Conservation (phyloP, 2,113 vertebrate genomes). For the Pterocles burchelli region DNA sequence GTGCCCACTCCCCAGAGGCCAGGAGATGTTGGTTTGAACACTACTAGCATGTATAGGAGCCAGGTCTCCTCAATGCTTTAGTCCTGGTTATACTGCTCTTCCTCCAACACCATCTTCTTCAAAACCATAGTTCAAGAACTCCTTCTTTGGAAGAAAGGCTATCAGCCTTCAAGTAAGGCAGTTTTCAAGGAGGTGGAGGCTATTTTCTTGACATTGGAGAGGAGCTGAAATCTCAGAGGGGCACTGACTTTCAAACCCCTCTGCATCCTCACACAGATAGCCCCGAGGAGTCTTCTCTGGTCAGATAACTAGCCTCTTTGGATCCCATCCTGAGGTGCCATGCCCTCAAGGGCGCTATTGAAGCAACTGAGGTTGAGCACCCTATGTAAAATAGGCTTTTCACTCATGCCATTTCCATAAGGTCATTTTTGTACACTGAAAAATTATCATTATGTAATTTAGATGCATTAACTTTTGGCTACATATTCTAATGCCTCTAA, state of each 20-base stretch:
- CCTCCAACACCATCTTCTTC: neutral
- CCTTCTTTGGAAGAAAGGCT: neutral
- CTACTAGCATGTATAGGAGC: fast-evolving
- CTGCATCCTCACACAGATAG: neutral
- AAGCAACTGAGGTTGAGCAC: neutral
- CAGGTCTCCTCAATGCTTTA: neutral
- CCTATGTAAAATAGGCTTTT: neutral
- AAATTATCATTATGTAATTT: conserved; percentile 6
- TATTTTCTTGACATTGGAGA: neutral
- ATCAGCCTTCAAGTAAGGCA: neutral
- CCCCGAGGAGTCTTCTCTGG: neutral
- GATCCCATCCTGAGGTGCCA: neutral
- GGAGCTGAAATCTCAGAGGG: neutral
- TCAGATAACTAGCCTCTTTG: neutral
- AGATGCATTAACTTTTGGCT: neutral
- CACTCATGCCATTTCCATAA: neutral
- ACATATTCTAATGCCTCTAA: neutral
- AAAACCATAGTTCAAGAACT: neutral
- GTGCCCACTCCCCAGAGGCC: neutral
- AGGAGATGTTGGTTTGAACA: neutral
- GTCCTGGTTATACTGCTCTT: neutral
- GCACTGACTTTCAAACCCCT: neutral
- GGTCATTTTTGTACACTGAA: neutral
- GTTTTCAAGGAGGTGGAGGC: neutral
- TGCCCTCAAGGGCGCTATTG: too few species aligned